Conservation (phyloP, 2,113 vertebrate genomes). For the Sciurus niger region DNA sequence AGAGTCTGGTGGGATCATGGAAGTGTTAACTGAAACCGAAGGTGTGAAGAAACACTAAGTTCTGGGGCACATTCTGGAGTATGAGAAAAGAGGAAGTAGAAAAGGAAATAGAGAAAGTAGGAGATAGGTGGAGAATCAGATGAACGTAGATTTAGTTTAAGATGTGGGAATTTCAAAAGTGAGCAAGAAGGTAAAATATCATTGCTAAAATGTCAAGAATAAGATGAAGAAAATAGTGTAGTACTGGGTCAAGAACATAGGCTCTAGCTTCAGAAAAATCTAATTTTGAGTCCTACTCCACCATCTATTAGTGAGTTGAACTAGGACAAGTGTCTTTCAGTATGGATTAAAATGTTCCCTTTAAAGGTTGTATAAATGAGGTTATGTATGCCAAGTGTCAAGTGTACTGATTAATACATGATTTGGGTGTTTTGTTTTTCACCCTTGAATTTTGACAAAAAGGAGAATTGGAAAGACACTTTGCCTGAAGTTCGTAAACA, state of each 20-base stretch:
- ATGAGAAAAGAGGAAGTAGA: background rate
- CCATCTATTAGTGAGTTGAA: background rate
- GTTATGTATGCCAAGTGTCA: background rate
- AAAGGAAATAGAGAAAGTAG: background rate
- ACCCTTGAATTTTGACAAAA: constrained; percentile 22
- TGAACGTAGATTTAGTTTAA: background rate
- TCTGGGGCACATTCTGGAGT: background rate
- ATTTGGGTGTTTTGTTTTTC: background rate
- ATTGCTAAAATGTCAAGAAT: background rate
- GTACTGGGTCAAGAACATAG: background rate
- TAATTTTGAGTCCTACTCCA: background rate
- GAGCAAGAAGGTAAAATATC: background rate
- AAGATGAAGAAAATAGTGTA: background rate
- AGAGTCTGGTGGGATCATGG: background rate
- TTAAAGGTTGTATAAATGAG: background rate
- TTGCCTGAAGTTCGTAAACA: constrained; percentile 9
- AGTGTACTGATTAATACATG: background rate
- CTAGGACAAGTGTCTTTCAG: background rate
- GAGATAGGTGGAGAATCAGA: background rate
- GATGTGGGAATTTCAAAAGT: constrained; percentile 12
- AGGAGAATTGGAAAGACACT: background rate
- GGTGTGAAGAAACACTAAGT: background rate
- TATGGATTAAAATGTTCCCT: background rate
- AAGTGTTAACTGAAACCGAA: background rate
- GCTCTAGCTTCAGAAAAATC: background rate